A percentile compares a stretch with the other conserved stretches of the same genome.
Conservation (phyloP, 2,113 vertebrate genomes). For the Chloropsis cyanopogon region DNA sequence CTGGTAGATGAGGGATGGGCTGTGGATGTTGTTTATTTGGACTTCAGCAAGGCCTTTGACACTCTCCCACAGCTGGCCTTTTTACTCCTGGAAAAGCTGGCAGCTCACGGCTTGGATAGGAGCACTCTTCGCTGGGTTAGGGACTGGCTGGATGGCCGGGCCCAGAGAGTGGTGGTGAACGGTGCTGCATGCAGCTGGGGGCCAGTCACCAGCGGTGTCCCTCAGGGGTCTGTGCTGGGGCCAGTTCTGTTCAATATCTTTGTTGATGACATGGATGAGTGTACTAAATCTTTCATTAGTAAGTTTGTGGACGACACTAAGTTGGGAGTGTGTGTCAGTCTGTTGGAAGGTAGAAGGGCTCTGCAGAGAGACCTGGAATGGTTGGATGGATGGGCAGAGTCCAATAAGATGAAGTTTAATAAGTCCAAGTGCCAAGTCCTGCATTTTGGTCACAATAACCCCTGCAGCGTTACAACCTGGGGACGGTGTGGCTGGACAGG, state of each 20-base stretch:
- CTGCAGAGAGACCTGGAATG: neutral
- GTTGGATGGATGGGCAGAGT: neutral
- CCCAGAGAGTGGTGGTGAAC: neutral
- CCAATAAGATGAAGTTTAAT: neutral
- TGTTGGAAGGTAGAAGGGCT: neutral
- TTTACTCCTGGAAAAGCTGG: neutral
- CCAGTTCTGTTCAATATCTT: neutral
- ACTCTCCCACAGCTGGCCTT: neutral
- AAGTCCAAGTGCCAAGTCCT: neutral
- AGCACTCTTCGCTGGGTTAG: neutral
- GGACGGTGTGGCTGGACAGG: neutral
- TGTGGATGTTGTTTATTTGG: neutral
- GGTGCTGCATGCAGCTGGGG: neutral
- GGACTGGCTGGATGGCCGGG: neutral
- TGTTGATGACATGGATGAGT: neutral
- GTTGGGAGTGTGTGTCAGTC: neutral
- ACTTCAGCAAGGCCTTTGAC: neutral
- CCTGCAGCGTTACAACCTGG: neutral
- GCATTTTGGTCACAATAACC: neutral
- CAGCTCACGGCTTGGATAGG: neutral
- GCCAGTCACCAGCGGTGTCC: neutral
- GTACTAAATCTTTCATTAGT: neutral
- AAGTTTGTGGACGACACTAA: neutral
- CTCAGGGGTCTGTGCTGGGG: neutral
- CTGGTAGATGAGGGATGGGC: neutral